Conservation (phyloP, 2,797 vertebrate genomes). For the Sciurus carolinensis region DNA sequence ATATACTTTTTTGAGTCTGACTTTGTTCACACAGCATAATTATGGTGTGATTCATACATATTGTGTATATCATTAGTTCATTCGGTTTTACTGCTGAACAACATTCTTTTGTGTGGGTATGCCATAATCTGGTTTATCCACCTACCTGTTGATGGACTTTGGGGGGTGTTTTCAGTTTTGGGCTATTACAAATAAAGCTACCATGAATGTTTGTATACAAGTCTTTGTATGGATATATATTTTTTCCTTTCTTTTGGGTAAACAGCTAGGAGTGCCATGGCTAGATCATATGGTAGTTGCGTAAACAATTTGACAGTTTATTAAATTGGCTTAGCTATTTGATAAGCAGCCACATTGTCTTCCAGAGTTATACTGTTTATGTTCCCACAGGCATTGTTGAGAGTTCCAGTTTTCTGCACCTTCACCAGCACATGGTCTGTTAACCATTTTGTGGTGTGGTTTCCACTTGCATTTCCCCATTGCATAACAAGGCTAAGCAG, state of each 20-base stretch:
- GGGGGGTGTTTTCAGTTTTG: background rate
- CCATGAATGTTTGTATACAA: background rate
- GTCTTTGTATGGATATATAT: background rate
- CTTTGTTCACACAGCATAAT: constrained; percentile 30
- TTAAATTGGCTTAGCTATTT: background rate
- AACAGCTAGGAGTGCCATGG: background rate
- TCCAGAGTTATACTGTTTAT: background rate
- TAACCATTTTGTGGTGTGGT: background rate
- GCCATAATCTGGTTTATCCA: background rate
- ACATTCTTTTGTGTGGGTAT: background rate
- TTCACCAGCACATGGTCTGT: background rate
- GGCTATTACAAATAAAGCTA: background rate
- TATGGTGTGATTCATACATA: background rate
- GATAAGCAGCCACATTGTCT: background rate
- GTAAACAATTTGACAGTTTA: background rate
- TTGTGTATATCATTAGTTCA: background rate
- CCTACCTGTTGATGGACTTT: constrained; percentile 7
- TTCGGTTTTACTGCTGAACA: constrained; percentile 10
- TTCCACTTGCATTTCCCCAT: background rate
- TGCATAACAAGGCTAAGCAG: background rate
- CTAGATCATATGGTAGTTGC: background rate
- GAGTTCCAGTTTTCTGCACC: background rate
- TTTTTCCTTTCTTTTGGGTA: constrained; percentile 50
- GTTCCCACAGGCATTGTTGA: background rate
- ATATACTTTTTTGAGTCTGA: constrained; percentile 6